A percentile compares a stretch with the other conserved stretches of the same genome.
phyloP scores from a whole-genome alignment of 2,888 invertebrate genomes.

The Neria commutata region DNA sequence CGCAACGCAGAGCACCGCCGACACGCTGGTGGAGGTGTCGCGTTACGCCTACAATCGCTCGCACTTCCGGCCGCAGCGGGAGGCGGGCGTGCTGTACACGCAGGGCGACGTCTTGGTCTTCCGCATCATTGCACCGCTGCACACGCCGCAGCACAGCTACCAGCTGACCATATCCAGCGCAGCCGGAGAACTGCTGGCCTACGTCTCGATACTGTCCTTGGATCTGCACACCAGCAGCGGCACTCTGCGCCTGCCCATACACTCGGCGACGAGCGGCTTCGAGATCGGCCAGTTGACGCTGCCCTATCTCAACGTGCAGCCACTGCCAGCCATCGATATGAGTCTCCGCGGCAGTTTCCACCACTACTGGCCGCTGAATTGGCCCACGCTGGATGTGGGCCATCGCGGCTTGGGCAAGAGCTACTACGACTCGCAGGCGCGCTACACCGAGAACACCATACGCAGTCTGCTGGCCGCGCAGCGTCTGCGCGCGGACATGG shows the following conservation, averaged over 20 bases:
- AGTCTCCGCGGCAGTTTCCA: slow-evolving; percentile 80
- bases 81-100: slow-evolving; percentile 40
- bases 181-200: slow-evolving; percentile 71
- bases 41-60: slow-evolving; percentile 44
- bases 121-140: slow-evolving; percentile 42
- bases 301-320: slow-evolving; percentile 65
- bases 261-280: slow-evolving; percentile 74
- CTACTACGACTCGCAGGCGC: slow-evolving; percentile 74
- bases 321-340: slow-evolving; percentile 62
- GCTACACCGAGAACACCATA: slow-evolving; percentile 84
- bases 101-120: slow-evolving; percentile 42
- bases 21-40: slow-evolving; percentile 44
- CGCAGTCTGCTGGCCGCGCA: slow-evolving; percentile 90
- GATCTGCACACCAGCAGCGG: slow-evolving; percentile 79
- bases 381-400: slow-evolving; percentile 91
- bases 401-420: slow-evolving; percentile 92
- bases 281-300: slow-evolving; percentile 76
- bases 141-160: slow-evolving; percentile 35
- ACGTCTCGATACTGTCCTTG: slow-evolving; percentile 82
- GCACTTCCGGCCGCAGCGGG: slow-evolving; percentile 34
- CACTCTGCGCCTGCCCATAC: slow-evolving; percentile 73
- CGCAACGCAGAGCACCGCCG: slow-evolving; percentile 17
- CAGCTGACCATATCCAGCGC: slow-evolving; percentile 38
- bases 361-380: slow-evolving; percentile 83
- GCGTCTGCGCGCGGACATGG: slow-evolving; percentile 90